These are phyloP conservation scores for Sapayoa aenigma DNA, from an alignment of 2,113 vertebrate genomes.

Conservation along the genomic window DNA sequence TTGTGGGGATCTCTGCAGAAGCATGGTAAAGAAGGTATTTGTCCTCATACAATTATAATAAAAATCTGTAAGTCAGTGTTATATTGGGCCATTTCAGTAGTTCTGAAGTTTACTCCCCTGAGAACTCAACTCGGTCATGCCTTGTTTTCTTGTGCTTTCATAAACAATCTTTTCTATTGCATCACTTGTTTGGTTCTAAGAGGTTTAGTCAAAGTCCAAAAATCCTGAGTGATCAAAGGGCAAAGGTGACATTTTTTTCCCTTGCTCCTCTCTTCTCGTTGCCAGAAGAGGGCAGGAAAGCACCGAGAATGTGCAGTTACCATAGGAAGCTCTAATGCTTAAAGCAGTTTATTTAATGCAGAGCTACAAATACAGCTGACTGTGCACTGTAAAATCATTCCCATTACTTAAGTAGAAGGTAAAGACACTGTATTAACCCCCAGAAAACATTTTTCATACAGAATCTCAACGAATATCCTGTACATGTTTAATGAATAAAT, in stretches of 20 bases:
- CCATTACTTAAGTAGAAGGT: neutral
- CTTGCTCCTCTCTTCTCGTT: neutral
- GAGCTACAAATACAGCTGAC: neutral
- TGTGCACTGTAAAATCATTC: neutral
- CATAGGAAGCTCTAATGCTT: neutral
- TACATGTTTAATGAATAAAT: neutral
- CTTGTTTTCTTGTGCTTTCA: neutral
- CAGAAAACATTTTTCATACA: neutral
- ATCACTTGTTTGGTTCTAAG: neutral
- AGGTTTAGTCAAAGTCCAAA: neutral
- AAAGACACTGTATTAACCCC: neutral
- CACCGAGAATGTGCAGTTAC: neutral
- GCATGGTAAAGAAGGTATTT: neutral
- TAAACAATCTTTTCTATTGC: neutral
- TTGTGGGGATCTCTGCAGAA: neutral
- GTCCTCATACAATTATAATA: neutral
- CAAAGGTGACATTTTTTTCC: neutral
- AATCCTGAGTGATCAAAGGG: neutral
- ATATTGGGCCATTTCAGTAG: neutral
- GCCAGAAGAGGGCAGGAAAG: conserved; percentile 52
- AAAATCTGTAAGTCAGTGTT: neutral
- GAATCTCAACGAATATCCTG: neutral
- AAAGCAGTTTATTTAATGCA: neutral
- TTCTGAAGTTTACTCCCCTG: neutral
- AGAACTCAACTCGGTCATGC: neutral